phyloP scores from a whole-genome alignment of 2,797 vertebrate species.

The Syngnathus acus region DNA sequence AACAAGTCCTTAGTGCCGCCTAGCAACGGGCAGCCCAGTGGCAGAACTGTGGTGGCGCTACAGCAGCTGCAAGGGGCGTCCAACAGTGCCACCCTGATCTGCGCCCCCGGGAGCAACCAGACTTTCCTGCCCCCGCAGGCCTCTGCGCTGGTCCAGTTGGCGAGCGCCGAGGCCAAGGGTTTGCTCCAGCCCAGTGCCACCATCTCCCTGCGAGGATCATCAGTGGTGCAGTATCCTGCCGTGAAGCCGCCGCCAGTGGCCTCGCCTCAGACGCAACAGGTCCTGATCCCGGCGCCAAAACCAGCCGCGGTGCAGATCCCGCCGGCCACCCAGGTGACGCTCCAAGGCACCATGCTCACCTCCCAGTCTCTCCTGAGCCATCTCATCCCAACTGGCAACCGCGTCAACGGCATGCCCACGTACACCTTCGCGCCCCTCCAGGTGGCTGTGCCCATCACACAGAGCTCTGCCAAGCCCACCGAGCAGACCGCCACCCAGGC shows the following conservation, averaged over 20 bases:
- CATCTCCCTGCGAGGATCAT: conserved; percentile 54
- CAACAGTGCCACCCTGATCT: conserved; percentile 60
- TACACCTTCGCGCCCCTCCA: conserved; percentile 89
- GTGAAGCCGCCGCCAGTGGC: conserved; percentile 57
- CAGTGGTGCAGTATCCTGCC: conserved; percentile 55
- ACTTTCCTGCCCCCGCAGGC: conserved; percentile 71
- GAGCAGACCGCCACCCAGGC: conserved; percentile 67
- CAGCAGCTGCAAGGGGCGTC: conserved; percentile 51
- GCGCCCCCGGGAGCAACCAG: conserved; percentile 58
- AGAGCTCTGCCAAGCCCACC: conserved; percentile 64
- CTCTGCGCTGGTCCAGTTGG: conserved; percentile 72
- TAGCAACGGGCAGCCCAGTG: conserved; percentile 51
- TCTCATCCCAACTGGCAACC: conserved; percentile 89
- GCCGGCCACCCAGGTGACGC: conserved; percentile 65
- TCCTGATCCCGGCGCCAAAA: conserved; percentile 72
- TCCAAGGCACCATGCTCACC: conserved; percentile 79
- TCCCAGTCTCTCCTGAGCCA: conserved; percentile 85
- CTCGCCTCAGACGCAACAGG: conserved; percentile 47
- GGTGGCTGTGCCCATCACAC: conserved; percentile 70
- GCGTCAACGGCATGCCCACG: conserved; percentile 88
- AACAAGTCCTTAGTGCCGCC: conserved; percentile 54
- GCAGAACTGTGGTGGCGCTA: conserved; percentile 49
- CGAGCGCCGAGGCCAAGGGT: conserved; percentile 75
- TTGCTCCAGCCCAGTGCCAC: conserved; percentile 68
- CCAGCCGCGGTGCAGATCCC: conserved; percentile 61